These are phyloP conservation scores for Arctia plantaginis DNA, from an alignment of 2,888 invertebrate species.

Conservation along the genomic window DNA sequence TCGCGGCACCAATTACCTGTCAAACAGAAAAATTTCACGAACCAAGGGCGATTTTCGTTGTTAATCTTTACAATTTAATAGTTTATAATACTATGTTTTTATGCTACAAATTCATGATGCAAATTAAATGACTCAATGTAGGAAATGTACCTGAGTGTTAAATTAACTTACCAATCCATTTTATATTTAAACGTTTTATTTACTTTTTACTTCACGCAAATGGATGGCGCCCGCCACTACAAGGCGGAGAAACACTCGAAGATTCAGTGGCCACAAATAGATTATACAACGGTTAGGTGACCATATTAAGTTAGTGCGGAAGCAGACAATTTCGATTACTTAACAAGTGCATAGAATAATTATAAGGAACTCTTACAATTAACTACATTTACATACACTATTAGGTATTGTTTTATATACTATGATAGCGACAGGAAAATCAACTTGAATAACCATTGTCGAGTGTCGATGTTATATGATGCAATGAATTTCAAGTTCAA, in stretches of 20 bases:
- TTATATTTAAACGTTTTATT: constrained; percentile 7
- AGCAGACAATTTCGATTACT: constrained; percentile 37
- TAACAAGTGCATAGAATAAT: constrained; percentile 36
- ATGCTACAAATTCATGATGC: not conserved
- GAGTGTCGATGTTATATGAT: constrained; percentile 34
- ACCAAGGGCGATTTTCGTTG: not conserved
- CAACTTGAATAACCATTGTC: constrained; percentile 21
- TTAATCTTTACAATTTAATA: not conserved
- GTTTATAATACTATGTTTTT: not conserved
- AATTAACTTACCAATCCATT: not conserved
- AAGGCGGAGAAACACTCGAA: constrained; percentile 24
- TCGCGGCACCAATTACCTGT: not conserved
- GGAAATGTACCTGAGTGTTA: not conserved
- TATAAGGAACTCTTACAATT: constrained; percentile 19
- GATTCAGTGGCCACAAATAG: constrained; percentile 30
- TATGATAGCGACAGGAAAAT: constrained; percentile 40
- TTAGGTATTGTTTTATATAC: constrained; percentile 15
- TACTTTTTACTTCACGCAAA: constrained; percentile 12
- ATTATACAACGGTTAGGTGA: constrained; percentile 36
- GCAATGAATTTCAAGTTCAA: constrained; percentile 32
- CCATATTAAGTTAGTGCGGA: constrained; percentile 46
- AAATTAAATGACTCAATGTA: not conserved
- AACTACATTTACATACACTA: constrained; percentile 6
- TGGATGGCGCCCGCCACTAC: constrained; percentile 22
- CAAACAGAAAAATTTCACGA: not conserved